These are phyloP conservation scores for Mionectes macconnelli DNA, from an alignment of 2,113 vertebrate species.

Conservation along the genomic window DNA sequence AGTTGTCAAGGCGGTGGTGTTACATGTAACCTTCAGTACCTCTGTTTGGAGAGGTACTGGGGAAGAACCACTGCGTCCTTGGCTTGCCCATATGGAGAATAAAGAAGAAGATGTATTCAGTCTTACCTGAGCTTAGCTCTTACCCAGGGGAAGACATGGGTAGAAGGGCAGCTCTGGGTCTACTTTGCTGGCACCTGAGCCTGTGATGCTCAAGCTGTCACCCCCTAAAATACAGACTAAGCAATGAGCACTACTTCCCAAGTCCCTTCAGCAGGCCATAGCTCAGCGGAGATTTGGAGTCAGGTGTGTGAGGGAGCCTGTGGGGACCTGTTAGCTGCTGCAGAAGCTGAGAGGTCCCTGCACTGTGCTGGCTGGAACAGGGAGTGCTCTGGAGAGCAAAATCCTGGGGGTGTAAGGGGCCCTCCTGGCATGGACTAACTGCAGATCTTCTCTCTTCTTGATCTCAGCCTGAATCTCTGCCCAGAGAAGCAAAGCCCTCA, in stretches of 20 bases:
- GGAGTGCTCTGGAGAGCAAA: background rate
- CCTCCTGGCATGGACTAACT: background rate
- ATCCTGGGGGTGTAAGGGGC: conserved; percentile 11
- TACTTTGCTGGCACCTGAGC: background rate
- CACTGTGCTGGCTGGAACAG: background rate
- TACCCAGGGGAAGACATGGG: background rate
- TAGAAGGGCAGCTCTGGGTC: background rate
- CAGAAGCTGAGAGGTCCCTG: background rate
- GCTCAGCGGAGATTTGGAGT: background rate
- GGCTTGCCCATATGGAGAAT: background rate
- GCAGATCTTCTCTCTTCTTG: conserved; percentile 17
- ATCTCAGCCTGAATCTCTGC: conserved; percentile 41
- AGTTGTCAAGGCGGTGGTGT: background rate
- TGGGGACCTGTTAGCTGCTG: background rate
- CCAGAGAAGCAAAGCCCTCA: background rate
- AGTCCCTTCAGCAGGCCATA: background rate
- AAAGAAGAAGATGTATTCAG: background rate
- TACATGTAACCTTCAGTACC: background rate
- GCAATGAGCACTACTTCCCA: background rate
- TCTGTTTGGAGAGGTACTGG: background rate
- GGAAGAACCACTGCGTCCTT: background rate
- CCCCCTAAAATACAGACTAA: background rate
- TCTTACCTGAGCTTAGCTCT: background rate
- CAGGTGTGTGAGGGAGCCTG: background rate
- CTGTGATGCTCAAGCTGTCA: background rate